Evolutionary conservation across 2,113 vertebrate genomes (phyloP).

Genomic region (Guaruba guarouba): DNA sequence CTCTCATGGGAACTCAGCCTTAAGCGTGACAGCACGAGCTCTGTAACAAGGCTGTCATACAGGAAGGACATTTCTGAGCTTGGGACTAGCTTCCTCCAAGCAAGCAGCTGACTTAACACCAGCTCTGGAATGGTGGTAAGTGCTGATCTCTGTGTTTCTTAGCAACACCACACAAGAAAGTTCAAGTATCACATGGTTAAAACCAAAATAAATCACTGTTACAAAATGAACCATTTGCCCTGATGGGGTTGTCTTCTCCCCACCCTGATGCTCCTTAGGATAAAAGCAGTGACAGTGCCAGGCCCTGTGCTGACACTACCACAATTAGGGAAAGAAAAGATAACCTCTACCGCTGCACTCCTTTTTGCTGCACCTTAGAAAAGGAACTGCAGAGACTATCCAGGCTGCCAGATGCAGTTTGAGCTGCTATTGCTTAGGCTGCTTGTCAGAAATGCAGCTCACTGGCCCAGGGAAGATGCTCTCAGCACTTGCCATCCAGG

Average conservation of each 20-base stretch:
- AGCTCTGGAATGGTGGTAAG: background rate
- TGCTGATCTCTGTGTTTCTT: background rate
- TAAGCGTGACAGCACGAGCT: accelerated
- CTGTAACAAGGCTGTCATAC: accelerated
- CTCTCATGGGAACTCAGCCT: background rate
- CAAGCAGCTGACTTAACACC: background rate
- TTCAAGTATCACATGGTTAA: background rate
- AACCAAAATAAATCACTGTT: background rate
- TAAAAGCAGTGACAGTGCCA: background rate
- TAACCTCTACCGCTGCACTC: background rate
- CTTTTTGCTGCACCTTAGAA: background rate
- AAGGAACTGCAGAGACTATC: background rate
- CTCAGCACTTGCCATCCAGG: background rate
- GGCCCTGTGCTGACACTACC: background rate
- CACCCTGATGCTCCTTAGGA: background rate
- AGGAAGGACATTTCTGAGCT: background rate
- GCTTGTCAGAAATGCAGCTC: background rate
- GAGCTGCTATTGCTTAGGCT: background rate
- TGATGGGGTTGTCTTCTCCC: background rate
- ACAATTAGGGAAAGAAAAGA: background rate
- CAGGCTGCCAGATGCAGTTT: background rate
- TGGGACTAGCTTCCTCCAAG: background rate
- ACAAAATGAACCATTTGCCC: background rate
- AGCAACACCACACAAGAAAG: background rate
- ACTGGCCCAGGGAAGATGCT: background rate